Evolutionary conservation across 1,140 invertebrate species (phyloP), one percentile per base, ranked within the genome.

Genomic region (Drosophila chauvacae): DNA sequence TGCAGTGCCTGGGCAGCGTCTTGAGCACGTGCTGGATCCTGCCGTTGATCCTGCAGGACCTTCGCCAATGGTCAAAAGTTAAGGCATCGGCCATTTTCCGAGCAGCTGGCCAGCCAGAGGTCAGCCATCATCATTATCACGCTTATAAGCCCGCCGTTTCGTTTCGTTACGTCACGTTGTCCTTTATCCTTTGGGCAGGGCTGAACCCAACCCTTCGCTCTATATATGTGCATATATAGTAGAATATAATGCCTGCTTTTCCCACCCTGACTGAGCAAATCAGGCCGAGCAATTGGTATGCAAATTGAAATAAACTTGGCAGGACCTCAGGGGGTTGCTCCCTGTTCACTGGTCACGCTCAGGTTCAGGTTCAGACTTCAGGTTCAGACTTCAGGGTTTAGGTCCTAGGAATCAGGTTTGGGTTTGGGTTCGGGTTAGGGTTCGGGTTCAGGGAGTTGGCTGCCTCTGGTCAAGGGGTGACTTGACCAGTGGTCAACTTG

Each of bases 51-150:
- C 47, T 13, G 33, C 41, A 37, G 13, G 18, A 37, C 26, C 58
- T 88, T 88, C 75, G 71, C 84, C 84, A 91, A 73, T 85, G 84
- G 88, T 91, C 88, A 91, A 91, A 88, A 91, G 88, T 91, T 90
- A 91, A 83, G 84, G 80, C 79, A 39, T 47, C 78, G 84, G 88
- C 90, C 88, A 91, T 91, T 91, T 90, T 51, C 9, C 4, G 53
- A 66, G 44, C 71, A 75, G 68, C 63, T 62, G 51, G 26, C 47
- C 39, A 91, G 26, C 47, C 39, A 91, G 73, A 91, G 88, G 88
- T 91, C 88, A 91, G 88, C 88, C 88, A 90, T 90, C 85, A 88
- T 91, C 88, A 91, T 91, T 91, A 91, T 91, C 88, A 91, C 90
- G 84, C 88, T 91, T 91, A 91, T 90, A 85, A 90, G 65, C 58